Evolutionary conservation across 2,113 vertebrate species (phyloP).

Genomic region (Carassius auratus): DNA sequence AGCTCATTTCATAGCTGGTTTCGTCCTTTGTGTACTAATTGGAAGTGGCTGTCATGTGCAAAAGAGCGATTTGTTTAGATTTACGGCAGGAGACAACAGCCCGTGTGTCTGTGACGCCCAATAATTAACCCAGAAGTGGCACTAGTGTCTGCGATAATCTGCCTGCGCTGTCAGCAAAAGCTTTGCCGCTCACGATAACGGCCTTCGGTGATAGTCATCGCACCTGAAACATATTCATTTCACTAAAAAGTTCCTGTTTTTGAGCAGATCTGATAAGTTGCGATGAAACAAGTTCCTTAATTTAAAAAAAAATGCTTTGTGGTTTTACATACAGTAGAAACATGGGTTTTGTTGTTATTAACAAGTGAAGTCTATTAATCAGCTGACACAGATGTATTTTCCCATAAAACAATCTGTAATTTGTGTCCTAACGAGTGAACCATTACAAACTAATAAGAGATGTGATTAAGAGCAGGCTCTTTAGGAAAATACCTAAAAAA

Average conservation of each 20-base stretch:
- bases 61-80: constrained; percentile 31
- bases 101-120: constrained; percentile 34
- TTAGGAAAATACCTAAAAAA: not conserved
- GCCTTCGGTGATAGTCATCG: constrained; percentile 15
- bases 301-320: not conserved
- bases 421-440: constrained; percentile 9
- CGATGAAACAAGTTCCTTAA: not conserved
- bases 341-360: not conserved
- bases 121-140: constrained; percentile 50
- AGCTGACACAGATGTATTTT: not conserved
- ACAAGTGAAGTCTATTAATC: not conserved
- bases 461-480: not conserved
- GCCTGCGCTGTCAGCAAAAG: constrained; percentile 44
- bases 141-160: constrained; percentile 43
- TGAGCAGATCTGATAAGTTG: constrained; percentile 21
- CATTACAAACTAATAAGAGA: constrained; percentile 6
- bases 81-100: constrained; percentile 30
- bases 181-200: constrained; percentile 37
- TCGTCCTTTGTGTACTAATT: constrained; percentile 47
- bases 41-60: constrained; percentile 51
- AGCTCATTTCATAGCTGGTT: constrained; percentile 42
- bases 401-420: not conserved
- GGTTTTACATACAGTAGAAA: not conserved
- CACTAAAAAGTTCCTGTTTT: not conserved
- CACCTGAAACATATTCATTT: constrained; percentile 46